Conservation (phyloP, 2,797 vertebrate genomes). For the Channallabes apus region DNA sequence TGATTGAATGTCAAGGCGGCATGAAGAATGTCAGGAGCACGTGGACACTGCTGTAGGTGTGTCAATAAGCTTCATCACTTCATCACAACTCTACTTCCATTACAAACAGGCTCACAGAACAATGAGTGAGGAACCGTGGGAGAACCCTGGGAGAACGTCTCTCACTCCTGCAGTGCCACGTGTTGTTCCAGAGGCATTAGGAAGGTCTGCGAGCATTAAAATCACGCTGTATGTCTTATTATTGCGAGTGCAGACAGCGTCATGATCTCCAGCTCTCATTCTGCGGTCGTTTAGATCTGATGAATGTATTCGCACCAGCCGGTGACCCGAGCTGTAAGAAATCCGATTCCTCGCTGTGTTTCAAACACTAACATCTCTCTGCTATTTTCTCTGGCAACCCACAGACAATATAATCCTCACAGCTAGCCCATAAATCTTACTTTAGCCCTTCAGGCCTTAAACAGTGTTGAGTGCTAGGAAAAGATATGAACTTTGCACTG, state of each 20-base stretch:
- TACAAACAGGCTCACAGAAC: not conserved
- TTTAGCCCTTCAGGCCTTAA: conserved; percentile 53
- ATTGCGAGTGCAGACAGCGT: conserved; percentile 56
- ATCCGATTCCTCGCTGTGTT: conserved; percentile 57
- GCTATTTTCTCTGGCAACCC: conserved; percentile 58
- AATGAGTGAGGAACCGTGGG: not conserved
- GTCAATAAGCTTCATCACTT: not conserved
- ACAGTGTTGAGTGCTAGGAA: conserved; percentile 59
- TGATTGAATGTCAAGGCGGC: not conserved
- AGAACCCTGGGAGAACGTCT: not conserved
- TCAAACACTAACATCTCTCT: conserved; percentile 56
- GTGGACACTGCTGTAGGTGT: not conserved
- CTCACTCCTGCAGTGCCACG: not conserved
- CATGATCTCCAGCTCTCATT: conserved; percentile 55
- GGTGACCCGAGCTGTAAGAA: conserved; percentile 53
- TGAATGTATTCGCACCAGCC: conserved; percentile 45
- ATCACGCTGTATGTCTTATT: conserved; percentile 30
- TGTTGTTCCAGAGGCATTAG: conserved; percentile 51
- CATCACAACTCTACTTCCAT: not conserved
- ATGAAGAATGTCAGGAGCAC: not conserved
- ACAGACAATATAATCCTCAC: conserved; percentile 57
- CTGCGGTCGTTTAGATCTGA: conserved; percentile 51
- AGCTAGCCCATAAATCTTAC: conserved; percentile 59
- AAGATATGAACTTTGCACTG: conserved; percentile 60
- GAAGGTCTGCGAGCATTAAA: conserved; percentile 53